Percentiles rank a stretch among this genome's conserved stretches.
Conservation (phyloP, 1,140 invertebrate genomes). For the Meloidogyne hapla region DNA sequence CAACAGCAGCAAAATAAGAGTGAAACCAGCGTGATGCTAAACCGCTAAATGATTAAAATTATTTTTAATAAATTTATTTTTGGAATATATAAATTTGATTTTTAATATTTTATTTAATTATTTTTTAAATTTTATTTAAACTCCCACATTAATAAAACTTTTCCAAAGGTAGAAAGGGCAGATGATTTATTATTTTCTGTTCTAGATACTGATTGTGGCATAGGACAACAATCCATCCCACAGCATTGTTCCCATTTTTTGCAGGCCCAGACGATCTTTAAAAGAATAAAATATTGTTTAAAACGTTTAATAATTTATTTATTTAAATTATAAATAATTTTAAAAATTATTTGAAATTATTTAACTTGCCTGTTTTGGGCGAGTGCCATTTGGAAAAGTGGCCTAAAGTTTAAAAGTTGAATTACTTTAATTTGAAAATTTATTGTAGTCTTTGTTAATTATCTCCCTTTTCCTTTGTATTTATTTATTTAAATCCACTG, state of each 20-base stretch:
- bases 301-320: not conserved
- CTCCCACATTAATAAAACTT: constrained; percentile 38
- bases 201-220: constrained; percentile 21
- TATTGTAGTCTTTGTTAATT: constrained; percentile 21
- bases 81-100: not conserved
- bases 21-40: constrained; percentile 45
- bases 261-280: constrained; percentile 49
- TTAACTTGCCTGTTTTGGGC: constrained; percentile 34
- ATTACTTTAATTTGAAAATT: not conserved
- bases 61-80: not conserved
- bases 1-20: constrained; percentile 47
- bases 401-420: constrained; percentile 33
- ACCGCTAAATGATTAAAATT: constrained; percentile 30
- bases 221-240: constrained; percentile 52
- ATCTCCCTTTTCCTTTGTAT: too few species aligned
- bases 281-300: too few species aligned
- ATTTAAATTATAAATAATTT: not conserved
- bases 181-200: constrained; percentile 13
- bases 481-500: constrained; percentile 28
- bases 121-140: constrained; percentile 18
- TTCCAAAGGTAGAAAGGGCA: constrained; percentile 13
- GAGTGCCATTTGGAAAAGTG: constrained; percentile 48
- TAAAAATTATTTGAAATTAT: not conserved
- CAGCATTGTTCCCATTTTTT: constrained; percentile 46
- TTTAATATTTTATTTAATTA: not conserved